Conservation (phyloP, 2,888 invertebrate species). For the Melangyna quadrimaculata region DNA sequence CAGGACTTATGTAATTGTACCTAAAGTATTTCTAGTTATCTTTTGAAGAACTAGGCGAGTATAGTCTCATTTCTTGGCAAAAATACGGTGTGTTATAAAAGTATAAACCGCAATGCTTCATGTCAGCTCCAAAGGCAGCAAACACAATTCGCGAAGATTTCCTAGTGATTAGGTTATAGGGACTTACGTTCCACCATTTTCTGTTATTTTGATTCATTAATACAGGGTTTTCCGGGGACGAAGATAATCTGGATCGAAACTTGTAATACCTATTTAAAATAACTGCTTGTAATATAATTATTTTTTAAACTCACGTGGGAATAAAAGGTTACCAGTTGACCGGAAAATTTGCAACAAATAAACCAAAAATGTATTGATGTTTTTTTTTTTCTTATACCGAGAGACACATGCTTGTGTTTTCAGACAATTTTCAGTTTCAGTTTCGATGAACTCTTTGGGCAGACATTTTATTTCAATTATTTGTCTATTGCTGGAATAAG, state of each 20-base stretch:
- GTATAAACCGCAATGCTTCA: background rate
- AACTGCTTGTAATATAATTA: background rate
- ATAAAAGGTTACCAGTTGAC: too few species aligned
- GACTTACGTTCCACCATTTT: slow-evolving; percentile 7
- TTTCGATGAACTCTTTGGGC: background rate
- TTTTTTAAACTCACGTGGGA: too few species aligned
- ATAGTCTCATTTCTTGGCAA: slow-evolving; percentile 43
- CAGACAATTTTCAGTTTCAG: too few species aligned
- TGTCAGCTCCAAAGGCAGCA: background rate
- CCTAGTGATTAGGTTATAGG: slow-evolving; percentile 28
- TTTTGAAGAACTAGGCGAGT: slow-evolving; percentile 24
- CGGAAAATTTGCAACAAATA: too few species aligned
- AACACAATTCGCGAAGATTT: slow-evolving; percentile 27
- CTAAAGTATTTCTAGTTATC: background rate
- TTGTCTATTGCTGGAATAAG: background rate
- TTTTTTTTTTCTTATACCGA: too few species aligned
- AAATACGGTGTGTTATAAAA: background rate
- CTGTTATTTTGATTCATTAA: slow-evolving; percentile 59
- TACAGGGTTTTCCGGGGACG: background rate
- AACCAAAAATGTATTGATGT: too few species aligned
- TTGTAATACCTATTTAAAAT: background rate
- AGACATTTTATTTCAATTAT: background rate
- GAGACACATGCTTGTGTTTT: too few species aligned
- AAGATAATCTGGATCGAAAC: background rate
- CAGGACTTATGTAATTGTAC: background rate